These are phyloP conservation scores for Scylla paramamosain DNA, from an alignment of 1,140 invertebrate species.

Conservation along the genomic window DNA sequence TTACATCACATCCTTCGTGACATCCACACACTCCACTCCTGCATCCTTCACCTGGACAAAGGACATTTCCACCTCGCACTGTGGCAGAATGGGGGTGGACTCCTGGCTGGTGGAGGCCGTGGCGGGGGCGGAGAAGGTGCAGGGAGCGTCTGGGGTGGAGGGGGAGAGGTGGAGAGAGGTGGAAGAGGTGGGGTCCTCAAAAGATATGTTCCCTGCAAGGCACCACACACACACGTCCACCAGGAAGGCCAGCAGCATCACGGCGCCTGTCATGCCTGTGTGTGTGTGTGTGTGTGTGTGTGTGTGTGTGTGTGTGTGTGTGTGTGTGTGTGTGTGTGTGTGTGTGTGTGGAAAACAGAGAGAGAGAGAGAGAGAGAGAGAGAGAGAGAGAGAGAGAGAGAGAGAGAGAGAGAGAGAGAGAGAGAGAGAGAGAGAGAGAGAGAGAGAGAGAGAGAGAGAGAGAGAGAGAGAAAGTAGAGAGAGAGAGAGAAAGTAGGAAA, in stretches of 20 bases:
- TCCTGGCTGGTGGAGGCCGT: background rate
- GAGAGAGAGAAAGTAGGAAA: background rate
- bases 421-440: background rate
- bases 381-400: background rate
- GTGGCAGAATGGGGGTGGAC: background rate
- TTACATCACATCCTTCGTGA: background rate
- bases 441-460: background rate
- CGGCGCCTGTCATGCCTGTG: slow-evolving; percentile 88
- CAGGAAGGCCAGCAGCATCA: slow-evolving; percentile 90
- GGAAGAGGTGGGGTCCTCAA: slow-evolving; percentile 27
- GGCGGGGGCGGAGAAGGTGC: background rate
- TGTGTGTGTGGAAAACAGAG: too few relatives aligned
- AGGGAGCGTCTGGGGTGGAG: background rate
- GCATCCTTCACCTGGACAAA: background rate
- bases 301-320: too few relatives aligned
- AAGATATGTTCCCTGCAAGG: slow-evolving; percentile 83
- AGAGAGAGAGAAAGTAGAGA: background rate
- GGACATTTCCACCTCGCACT: background rate
- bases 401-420: background rate
- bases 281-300: too few relatives aligned
- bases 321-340: background rate
- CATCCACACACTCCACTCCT: background rate
- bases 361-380: background rate
- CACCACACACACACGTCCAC: slow-evolving; percentile 91
- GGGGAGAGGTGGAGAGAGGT: background rate